A percentile compares a stretch with the other conserved stretches of the same genome.
These are phyloP conservation scores for Amphiduros pacificus DNA, from an alignment of 2,888 invertebrate genomes.

Conservation along the genomic window DNA sequence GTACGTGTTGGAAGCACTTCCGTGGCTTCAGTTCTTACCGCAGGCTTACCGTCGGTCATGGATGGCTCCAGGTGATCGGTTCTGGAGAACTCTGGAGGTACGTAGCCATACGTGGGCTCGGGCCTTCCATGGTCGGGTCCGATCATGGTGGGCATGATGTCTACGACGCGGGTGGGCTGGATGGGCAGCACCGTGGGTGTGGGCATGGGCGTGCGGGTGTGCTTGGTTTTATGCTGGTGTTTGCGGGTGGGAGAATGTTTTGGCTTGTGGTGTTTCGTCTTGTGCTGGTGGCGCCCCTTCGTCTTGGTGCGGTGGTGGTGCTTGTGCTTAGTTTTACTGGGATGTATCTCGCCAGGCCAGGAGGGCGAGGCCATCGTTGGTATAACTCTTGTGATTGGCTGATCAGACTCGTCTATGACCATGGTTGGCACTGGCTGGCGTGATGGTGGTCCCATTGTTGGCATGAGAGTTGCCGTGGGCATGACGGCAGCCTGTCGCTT, in stretches of 20 bases:
- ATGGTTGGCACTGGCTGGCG: constrained; percentile 33
- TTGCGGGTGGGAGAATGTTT: constrained; percentile 46
- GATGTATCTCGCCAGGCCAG: constrained; percentile 39
- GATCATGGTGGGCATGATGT: constrained; percentile 43
- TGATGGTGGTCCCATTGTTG: constrained; percentile 46
- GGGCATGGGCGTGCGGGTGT: constrained; percentile 26
- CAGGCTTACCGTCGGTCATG: constrained; percentile 5
- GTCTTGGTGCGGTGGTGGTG: constrained; percentile 31
- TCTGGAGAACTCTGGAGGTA: constrained; percentile 20
- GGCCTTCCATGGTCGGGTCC: constrained; percentile 9
- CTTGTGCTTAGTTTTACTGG: constrained; percentile 17
- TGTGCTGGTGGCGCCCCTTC: constrained; percentile 32
- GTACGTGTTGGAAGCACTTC: constrained; percentile 17
- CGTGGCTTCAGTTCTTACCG: constrained; percentile 4
- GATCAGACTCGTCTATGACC: constrained; percentile 29
- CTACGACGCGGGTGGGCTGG: constrained; percentile 15
- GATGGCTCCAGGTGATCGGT: constrained; percentile 23
- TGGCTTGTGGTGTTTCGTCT: constrained; percentile 33
- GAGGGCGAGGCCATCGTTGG: constrained; percentile 57
- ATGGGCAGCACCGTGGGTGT: constrained; percentile 30
- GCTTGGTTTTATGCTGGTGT: constrained; percentile 48
- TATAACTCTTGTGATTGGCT: constrained; percentile 48
- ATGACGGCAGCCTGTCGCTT: constrained; percentile 45
- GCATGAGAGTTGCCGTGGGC: constrained; percentile 42
- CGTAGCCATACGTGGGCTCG: constrained; percentile 16